phyloP scores from a whole-genome alignment of 2,113 vertebrate genomes.

The Amblyopsis rosae region DNA sequence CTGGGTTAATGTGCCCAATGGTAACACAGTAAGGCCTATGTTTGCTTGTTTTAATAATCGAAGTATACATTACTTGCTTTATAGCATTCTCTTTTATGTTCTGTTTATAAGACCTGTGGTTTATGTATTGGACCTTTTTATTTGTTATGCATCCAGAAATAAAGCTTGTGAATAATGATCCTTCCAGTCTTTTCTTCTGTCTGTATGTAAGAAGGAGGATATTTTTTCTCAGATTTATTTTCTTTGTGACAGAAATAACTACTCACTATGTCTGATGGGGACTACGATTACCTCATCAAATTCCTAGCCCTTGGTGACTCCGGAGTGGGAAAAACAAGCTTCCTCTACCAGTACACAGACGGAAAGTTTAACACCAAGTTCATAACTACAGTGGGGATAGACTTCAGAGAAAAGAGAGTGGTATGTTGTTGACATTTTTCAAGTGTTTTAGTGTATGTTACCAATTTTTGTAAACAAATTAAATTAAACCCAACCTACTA shows the following conservation, averaged over 20 bases:
- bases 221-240: conserved; percentile 35
- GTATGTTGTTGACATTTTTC: conserved; percentile 82
- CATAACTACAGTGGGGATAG: conserved; percentile 97
- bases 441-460: conserved; percentile 11
- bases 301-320: conserved; percentile 96
- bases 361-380: conserved; percentile 97
- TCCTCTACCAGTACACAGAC: conserved; percentile 97
- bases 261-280: conserved; percentile 96
- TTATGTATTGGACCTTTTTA: too few species aligned
- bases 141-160: too few species aligned
- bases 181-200: not conserved
- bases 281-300: conserved; percentile 99
- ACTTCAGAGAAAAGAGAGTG: conserved; percentile 98
- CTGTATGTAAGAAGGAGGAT: not conserved
- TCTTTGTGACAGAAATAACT: conserved; percentile 70
- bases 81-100: too few species aligned
- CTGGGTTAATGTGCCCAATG: too few species aligned
- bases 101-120: too few species aligned
- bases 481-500: conserved; percentile 37
- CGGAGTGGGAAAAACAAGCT: conserved; percentile 96
- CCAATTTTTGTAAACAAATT: conserved; percentile 13
- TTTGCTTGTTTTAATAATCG: too few species aligned
- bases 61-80: too few species aligned
- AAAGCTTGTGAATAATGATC: too few species aligned
- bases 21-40: too few species aligned